These are phyloP conservation scores for Oreochromis spilurus DNA, from an alignment of 2,113 vertebrate species.

Conservation along the genomic window DNA sequence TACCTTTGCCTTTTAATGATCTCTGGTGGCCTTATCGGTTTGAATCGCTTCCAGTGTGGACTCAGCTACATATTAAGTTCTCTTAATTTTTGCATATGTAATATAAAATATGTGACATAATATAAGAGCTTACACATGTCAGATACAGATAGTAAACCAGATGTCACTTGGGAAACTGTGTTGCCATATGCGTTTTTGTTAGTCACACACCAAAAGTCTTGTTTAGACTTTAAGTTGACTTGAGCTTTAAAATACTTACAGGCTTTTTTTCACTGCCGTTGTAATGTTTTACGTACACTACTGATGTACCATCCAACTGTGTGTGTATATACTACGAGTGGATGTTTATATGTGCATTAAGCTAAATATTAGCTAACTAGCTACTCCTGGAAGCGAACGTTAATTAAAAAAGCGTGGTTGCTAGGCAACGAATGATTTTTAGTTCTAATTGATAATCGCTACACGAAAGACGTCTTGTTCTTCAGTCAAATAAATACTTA, in stretches of 20 bases:
- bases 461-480: not conserved
- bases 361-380: not conserved
- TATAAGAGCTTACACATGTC: not conserved
- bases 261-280: rapidly evolving
- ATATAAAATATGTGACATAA: not conserved
- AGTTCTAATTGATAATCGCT: not conserved
- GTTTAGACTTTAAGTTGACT: not conserved
- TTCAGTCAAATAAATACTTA: not conserved
- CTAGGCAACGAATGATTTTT: slow-evolving; percentile 9
- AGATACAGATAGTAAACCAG: not conserved
- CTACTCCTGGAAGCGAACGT: not conserved
- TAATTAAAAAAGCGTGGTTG: not conserved
- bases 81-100: not conserved
- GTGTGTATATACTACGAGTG: not conserved
- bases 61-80: not conserved
- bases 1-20: not conserved
- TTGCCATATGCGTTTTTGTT: not conserved
- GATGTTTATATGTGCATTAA: not conserved
- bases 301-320: not conserved
- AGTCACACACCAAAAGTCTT: not conserved
- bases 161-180: not conserved
- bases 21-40: not conserved
- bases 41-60: not conserved
- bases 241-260: not conserved
- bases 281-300: not conserved